Conservation (phyloP, 2,113 vertebrate genomes). For the Formicarius rufipectus region DNA sequence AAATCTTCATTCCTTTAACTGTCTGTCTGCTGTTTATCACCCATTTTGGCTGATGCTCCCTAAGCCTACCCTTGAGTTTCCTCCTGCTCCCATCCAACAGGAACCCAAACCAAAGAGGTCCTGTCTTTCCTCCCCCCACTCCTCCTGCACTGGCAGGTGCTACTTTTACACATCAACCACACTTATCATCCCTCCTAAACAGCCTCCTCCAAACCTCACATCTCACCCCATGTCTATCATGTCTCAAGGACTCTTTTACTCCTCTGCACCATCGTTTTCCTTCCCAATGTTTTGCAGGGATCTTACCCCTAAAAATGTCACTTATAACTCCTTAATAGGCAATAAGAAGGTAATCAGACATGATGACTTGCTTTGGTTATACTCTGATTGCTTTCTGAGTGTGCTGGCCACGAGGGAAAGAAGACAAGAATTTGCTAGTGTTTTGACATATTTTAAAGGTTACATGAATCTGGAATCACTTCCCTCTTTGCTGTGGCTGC, state of each 20-base stretch:
- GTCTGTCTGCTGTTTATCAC: background rate
- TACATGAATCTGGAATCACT: background rate
- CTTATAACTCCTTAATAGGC: background rate
- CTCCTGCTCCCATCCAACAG: background rate
- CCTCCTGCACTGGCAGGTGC: background rate
- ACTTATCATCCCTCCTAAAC: background rate
- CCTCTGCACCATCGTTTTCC: background rate
- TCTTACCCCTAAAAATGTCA: background rate
- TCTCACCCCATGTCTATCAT: background rate
- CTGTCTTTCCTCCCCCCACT: background rate
- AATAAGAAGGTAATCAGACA: background rate
- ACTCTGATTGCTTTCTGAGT: background rate
- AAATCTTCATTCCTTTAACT: background rate
- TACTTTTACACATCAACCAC: background rate
- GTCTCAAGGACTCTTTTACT: background rate
- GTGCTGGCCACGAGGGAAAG: background rate
- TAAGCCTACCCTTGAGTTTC: background rate
- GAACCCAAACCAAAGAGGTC: background rate
- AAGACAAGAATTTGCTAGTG: background rate
- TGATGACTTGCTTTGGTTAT: background rate
- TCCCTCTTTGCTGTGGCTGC: background rate
- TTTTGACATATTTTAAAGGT: background rate
- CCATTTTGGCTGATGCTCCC: rapidly evolving
- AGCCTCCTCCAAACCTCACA: background rate
- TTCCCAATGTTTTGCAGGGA: background rate